Evolutionary conservation across 2,888 invertebrate species (phyloP).

Genomic region (Epinotia nisella): DNA sequence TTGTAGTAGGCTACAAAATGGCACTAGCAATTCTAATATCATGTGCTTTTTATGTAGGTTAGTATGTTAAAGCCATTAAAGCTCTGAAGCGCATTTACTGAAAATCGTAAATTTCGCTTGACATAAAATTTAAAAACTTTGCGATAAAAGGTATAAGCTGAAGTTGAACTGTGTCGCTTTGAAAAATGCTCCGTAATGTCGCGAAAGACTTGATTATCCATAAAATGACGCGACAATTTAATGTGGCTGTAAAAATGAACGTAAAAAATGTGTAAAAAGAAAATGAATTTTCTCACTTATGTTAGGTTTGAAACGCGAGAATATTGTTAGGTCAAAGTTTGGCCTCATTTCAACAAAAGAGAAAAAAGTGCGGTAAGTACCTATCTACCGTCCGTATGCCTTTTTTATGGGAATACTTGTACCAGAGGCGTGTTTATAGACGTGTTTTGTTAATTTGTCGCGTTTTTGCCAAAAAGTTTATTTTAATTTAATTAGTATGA

Average conservation of each 20-base stretch:
- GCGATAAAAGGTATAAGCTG: conserved; percentile 5
- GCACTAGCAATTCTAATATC: too few relatives aligned
- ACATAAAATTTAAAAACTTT: background rate
- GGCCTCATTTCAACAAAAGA: background rate
- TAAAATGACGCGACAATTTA: conserved; percentile 39
- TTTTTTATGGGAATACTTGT: too few relatives aligned
- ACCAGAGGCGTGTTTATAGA: too few relatives aligned
- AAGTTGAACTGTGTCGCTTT: conserved; percentile 7
- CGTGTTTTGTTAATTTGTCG: too few relatives aligned
- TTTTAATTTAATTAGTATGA: too few relatives aligned
- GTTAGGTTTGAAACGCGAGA: conserved; percentile 3
- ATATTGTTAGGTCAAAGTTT: conserved; percentile 3
- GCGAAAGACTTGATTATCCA: conserved; percentile 39
- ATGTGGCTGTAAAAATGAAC: conserved; percentile 33
- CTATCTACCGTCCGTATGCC: too few relatives aligned
- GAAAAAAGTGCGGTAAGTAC: background rate
- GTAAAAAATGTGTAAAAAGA: conserved; percentile 32
- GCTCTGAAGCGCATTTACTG: background rate
- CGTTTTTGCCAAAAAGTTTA: too few relatives aligned
- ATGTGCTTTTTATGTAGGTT: too few relatives aligned
- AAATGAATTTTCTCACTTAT: conserved; percentile 36
- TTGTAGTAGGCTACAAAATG: too few relatives aligned
- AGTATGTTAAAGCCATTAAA: too few relatives aligned
- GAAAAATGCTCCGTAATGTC: conserved; percentile 18
- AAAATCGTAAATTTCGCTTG: background rate